phyloP scores from a whole-genome alignment of 2,113 vertebrate genomes.

The Illadopsis cleaveri region DNA sequence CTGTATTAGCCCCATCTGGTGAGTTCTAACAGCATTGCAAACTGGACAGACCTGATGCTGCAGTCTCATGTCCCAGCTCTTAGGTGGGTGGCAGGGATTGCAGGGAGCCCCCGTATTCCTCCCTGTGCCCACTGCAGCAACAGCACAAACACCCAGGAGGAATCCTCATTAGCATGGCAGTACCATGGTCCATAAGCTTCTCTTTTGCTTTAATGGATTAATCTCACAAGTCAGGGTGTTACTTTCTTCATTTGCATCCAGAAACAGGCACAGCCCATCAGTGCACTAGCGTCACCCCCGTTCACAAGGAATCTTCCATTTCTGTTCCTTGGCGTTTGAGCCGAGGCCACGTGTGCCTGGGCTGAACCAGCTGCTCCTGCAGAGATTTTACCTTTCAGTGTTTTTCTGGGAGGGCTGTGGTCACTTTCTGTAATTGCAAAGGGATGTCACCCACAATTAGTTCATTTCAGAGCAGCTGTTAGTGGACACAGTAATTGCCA shows the following conservation, averaged over 20 bases:
- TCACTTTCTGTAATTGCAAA: neutral
- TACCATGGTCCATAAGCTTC: neutral
- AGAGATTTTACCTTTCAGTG: neutral
- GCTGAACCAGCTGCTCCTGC: neutral
- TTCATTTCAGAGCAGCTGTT: neutral
- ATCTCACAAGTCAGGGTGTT: neutral
- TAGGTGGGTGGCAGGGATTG: neutral
- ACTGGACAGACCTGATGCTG: neutral
- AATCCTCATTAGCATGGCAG: neutral
- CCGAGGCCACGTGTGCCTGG: neutral
- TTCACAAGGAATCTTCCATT: neutral
- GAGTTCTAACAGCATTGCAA: conserved; percentile 57
- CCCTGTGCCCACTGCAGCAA: neutral
- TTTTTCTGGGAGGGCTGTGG: neutral
- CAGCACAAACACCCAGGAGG: neutral
- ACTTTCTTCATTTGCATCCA: neutral
- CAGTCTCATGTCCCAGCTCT: neutral
- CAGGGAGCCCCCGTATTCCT: neutral
- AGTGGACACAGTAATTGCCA: neutral
- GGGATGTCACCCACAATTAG: neutral
- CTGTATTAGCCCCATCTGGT: conserved; percentile 68
- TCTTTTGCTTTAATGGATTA: neutral
- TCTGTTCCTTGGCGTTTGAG: neutral
- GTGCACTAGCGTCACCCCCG: neutral
- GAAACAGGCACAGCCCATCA: neutral